Evolutionary conservation across 2,797 vertebrate species (phyloP), one percentile per base, ranked within the genome.

Genomic region (Adrianichthys oophorus): DNA sequence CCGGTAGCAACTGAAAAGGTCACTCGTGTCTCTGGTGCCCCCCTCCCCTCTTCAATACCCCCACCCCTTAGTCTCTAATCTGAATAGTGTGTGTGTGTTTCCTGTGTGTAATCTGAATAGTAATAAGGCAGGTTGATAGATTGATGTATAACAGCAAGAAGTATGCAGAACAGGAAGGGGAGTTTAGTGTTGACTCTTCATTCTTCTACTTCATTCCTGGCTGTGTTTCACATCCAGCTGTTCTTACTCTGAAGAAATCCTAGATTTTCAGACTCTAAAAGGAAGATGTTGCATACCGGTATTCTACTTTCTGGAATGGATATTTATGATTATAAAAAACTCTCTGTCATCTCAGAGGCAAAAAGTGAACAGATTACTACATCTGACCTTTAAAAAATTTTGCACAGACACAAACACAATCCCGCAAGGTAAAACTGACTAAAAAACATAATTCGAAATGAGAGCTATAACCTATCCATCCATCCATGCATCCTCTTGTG

Each of bases 111-210:
- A 91, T 90, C 82, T 85, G 87, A 92, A 91, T 92, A 85, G 83
- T 74, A 90, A 92, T 84, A 79, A 85, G 85, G 68, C 48, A 29
- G 59, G 65, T 73, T 92, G 91, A 92, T 89, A 89, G 90, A 92
- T 91, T 90, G 90, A 92, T 90, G 89, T 81, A 85, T 90, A 92
- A 92, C 90, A 86, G 73, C 72, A 83, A 80, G 43, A 68, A 89
- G 85, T 91, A 87, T 85, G 80, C 87, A 85, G 74, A 83, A 68
- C 78, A 81, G 82, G 61, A 18, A 19, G 67, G 62, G 80, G 70
- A 70, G 74, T 86, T 81, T 70, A 66, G 72, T 82, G 86, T 84
- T 83, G 75, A 56, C 73, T 84, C 72, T 68, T 89, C 84, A 80
- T 49, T 82, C 67, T 80, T 65, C 61, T 24, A 46, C 48, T 26